A percentile compares a stretch with the other conserved stretches of the same genome.
These are phyloP conservation scores for Hippocampus mohnikei DNA, from an alignment of 2,113 vertebrate genomes.

Conservation along the genomic window DNA sequence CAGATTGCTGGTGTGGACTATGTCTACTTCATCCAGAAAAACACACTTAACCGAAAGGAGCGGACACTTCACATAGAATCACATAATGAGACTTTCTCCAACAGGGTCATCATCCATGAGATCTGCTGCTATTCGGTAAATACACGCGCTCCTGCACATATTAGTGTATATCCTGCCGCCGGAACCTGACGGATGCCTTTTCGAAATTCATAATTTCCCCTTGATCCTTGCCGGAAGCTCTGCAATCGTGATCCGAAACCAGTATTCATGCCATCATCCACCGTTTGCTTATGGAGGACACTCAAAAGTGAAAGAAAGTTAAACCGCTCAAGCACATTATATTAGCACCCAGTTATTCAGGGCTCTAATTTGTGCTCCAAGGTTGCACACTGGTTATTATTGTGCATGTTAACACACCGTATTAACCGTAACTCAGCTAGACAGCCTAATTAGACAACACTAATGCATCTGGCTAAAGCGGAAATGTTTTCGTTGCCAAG, in stretches of 20 bases:
- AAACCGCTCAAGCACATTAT: constrained; percentile 57
- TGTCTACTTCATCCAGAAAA: constrained; percentile 94
- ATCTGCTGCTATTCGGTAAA: constrained; percentile 93
- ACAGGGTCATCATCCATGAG: constrained; percentile 88
- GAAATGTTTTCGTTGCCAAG: constrained; percentile 30
- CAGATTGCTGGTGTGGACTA: constrained; percentile 96
- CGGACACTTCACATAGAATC: constrained; percentile 94
- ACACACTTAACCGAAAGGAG: constrained; percentile 85
- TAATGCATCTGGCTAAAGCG: constrained; percentile 35
- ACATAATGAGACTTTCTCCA: constrained; percentile 94
- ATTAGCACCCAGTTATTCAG: constrained; percentile 32
- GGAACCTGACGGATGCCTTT: constrained; percentile 5
- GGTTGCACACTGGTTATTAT: constrained; percentile 13
- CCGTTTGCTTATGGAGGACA: constrained; percentile 1
- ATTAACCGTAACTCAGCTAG: constrained; percentile 33
- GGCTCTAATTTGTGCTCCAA: constrained; percentile 48
- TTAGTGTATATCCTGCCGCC: not conserved
- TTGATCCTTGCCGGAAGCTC: not conserved
- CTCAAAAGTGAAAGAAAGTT: constrained; percentile 35
- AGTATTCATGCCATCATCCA: not conserved
- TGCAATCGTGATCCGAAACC: constrained; percentile 26
- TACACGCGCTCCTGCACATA: constrained; percentile 16
- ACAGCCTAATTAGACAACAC: constrained; percentile 36
- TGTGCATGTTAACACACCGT: constrained; percentile 13
- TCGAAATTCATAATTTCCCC: constrained; percentile 21